Evolutionary conservation across 1,140 invertebrate genomes (phyloP).

Genomic region (Forficula auricularia): DNA sequence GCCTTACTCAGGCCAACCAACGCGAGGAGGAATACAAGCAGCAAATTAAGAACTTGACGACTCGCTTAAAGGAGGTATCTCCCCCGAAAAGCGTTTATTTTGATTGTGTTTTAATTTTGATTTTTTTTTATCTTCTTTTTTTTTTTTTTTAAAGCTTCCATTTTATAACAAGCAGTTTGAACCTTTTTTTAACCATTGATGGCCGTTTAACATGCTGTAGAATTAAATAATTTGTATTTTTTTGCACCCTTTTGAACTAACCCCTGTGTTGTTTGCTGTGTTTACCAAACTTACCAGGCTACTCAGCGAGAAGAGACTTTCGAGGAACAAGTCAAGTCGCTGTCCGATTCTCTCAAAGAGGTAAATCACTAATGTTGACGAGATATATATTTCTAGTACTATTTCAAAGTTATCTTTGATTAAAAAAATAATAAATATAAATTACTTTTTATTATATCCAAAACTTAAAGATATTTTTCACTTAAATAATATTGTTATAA

Average conservation of each 20-base stretch:
- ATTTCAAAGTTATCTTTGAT: not conserved
- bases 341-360: conserved; percentile 85
- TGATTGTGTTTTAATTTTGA: conserved; percentile 17
- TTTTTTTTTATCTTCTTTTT: conserved; percentile 19
- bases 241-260: conserved; percentile 2
- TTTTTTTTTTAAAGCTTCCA: conserved; percentile 17
- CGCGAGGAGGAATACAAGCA: conserved; percentile 99
- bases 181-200: too few relatives aligned
- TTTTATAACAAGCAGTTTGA: too few relatives aligned
- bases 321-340: conserved; percentile 80
- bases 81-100: conserved; percentile 3
- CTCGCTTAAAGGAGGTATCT: conserved; percentile 95
- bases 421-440: not conserved
- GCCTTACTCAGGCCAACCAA: conserved; percentile 72
- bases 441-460: too few relatives aligned
- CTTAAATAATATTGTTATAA: too few relatives aligned
- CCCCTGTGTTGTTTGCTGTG: conserved; percentile 10
- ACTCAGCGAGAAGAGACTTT: conserved; percentile 93
- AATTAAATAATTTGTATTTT: too few relatives aligned
- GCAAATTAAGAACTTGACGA: conserved; percentile 97
- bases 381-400: conserved; percentile 7
- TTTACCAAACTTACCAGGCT: conserved; percentile 40
- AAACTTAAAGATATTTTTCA: too few relatives aligned
- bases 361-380: too few relatives aligned
- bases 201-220: too few relatives aligned